These are phyloP conservation scores for Nasonia giraulti DNA, from an alignment of 1,140 invertebrate genomes.

Conservation along the genomic window DNA sequence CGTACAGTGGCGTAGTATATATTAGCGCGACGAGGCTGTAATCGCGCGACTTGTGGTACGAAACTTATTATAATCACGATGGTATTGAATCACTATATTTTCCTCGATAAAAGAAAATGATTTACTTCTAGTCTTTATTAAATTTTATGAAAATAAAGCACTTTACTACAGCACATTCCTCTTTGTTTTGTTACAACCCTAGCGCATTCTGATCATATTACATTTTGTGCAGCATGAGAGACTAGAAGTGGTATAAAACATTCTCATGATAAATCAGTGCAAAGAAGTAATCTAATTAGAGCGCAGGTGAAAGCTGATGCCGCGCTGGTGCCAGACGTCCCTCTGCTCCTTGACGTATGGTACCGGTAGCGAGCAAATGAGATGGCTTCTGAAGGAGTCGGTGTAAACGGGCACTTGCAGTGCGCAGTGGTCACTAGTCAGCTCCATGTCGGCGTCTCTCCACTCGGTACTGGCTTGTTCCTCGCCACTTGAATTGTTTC, in stretches of 20 bases:
- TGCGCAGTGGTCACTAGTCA: constrained; percentile 46
- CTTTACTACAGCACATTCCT: constrained; percentile 61
- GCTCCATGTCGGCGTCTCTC: constrained; percentile 39
- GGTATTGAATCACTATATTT: constrained; percentile 61
- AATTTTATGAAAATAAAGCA: constrained; percentile 70
- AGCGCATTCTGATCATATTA: constrained; percentile 3
- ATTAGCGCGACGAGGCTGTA: not conserved
- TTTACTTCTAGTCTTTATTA: constrained; percentile 65
- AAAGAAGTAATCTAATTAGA: constrained; percentile 7
- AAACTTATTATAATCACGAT: constrained; percentile 61
- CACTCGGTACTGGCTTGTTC: not conserved
- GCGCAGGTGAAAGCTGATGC: constrained; percentile 64
- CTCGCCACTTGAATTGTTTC: not conserved
- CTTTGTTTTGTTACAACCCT: constrained; percentile 28
- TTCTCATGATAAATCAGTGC: not conserved
- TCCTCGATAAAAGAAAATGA: constrained; percentile 58
- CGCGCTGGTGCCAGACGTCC: constrained; percentile 66
- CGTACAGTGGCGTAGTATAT: not conserved
- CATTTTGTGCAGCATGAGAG: not conserved
- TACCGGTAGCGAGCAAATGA: constrained; percentile 68
- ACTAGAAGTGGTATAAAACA: not conserved
- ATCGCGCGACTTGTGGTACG: constrained; percentile 42
- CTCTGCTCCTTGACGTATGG: constrained; percentile 59
- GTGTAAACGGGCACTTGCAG: constrained; percentile 67
- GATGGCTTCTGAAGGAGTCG: constrained; percentile 60